phyloP scores from a whole-genome alignment of 2,113 vertebrate species.

The Cololabis saira region DNA sequence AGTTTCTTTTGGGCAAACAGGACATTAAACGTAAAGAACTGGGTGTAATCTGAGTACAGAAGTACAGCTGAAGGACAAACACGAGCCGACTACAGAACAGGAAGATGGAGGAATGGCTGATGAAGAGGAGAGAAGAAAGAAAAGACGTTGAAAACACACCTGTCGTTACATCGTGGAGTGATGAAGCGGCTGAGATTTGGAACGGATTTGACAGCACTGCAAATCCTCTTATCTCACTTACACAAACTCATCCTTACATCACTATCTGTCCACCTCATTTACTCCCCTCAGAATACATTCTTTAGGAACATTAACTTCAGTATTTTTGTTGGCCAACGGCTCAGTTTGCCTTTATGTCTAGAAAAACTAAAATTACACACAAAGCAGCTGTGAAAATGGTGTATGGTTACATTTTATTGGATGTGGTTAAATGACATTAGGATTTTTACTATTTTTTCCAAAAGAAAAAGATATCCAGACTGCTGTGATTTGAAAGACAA shows the following conservation, averaged over 20 bases:
- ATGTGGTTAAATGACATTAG: not conserved
- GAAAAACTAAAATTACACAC: no score
- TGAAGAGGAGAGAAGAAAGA: slow-evolving; percentile 3
- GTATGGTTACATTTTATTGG: not conserved
- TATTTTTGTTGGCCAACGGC: no score
- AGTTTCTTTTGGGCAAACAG: no score
- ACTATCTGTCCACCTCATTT: not conserved
- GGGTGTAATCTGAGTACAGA: not conserved
- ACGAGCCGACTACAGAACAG: slow-evolving; percentile 32
- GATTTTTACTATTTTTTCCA: not conserved
- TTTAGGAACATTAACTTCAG: no score
- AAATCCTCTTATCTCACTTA: slow-evolving; percentile 46
- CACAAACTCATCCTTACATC: slow-evolving; percentile 10
- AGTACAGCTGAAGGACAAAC: slow-evolving; percentile 36
- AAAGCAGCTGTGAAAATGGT: not conserved
- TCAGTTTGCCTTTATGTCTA: no score
- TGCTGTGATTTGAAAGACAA: slow-evolving; percentile 35
- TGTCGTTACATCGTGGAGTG: slow-evolving; percentile 23
- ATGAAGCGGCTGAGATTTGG: slow-evolving; percentile 30
- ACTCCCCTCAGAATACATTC: not conserved
- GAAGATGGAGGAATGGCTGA: slow-evolving; percentile 7
- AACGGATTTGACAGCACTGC: slow-evolving; percentile 21
- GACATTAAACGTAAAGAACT: not conserved
- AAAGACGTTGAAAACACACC: not conserved
- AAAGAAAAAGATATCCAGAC: not conserved